Evolutionary conservation across 2,888 invertebrate genomes (phyloP).

Genomic region (Caenorhabditis sp.): DNA sequence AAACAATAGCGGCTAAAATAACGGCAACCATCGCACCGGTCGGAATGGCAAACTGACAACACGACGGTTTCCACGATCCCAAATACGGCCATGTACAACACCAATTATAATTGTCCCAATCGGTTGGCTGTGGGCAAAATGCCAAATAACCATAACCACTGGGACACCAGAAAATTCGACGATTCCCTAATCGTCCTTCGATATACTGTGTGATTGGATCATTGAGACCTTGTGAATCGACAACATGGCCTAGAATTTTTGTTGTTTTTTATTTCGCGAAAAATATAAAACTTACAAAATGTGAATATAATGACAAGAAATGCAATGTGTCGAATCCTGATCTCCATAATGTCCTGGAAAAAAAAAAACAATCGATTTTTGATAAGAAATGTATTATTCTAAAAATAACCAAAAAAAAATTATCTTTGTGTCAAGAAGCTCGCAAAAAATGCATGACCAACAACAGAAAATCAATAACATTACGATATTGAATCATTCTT

Average conservation of each 20-base stretch:
- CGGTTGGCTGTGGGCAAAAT: slow-evolving; percentile 71
- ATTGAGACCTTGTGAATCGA: slow-evolving; percentile 67
- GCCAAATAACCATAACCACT: slow-evolving; percentile 70
- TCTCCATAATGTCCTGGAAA: slow-evolving; percentile 21
- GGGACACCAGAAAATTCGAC: slow-evolving; percentile 71
- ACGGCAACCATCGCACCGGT: slow-evolving; percentile 70
- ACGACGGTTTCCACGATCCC: slow-evolving; percentile 70
- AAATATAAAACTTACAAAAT: slow-evolving; percentile 15
- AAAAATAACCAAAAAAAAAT: too few relatives aligned
- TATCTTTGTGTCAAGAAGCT: too few relatives aligned
- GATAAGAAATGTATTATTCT: not conserved
- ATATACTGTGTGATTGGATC: slow-evolving; percentile 70
- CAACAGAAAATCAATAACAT: not conserved
- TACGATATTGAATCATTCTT: not conserved
- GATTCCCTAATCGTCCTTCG: slow-evolving; percentile 69
- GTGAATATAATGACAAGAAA: slow-evolving; percentile 22
- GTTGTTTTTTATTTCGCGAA: too few relatives aligned
- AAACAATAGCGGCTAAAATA: slow-evolving; percentile 68
- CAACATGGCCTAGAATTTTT: slow-evolving; percentile 50
- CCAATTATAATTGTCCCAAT: slow-evolving; percentile 71
- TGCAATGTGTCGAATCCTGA: slow-evolving; percentile 36
- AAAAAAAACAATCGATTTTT: not conserved
- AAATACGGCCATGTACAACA: slow-evolving; percentile 69
- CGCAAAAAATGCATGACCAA: too few relatives aligned
- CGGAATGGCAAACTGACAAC: slow-evolving; percentile 70